phyloP scores from a whole-genome alignment of 2,797 vertebrate genomes.

The Liasis olivaceus region DNA sequence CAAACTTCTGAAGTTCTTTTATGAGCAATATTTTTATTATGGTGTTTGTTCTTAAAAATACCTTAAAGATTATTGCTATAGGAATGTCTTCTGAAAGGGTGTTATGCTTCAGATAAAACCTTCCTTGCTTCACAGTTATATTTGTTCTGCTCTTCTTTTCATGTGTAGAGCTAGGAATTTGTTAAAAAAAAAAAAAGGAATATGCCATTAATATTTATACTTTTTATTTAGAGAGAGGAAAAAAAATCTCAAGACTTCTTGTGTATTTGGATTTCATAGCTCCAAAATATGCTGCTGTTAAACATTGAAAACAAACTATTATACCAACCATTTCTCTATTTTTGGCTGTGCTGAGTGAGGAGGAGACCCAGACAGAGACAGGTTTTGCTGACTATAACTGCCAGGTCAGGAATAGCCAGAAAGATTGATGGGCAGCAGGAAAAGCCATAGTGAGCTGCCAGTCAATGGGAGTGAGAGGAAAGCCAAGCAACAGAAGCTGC shows the following conservation, averaged over 20 bases:
- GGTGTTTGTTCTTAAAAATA: constrained; percentile 50
- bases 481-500: background rate
- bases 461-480: background rate
- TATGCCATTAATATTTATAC: background rate
- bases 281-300: background rate
- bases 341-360: background rate
- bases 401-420: background rate
- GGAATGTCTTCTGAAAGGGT: constrained; percentile 97
- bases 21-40: background rate
- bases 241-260: background rate
- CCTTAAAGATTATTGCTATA: constrained; percentile 98
- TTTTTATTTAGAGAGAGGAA: background rate
- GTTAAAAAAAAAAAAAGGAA: background rate
- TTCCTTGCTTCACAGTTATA: constrained; percentile 92
- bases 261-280: background rate
- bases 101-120: constrained; percentile 96
- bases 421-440: background rate
- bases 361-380: background rate
- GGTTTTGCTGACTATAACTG: background rate
- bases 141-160: constrained; percentile 99
- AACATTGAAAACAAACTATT: background rate
- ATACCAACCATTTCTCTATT: background rate
- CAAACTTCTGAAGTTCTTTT: background rate
- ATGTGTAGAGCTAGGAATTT: constrained; percentile 88
- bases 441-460: background rate